Evolutionary conservation across 2,113 vertebrate species (phyloP).

Genomic region (Gallinago media): DNA sequence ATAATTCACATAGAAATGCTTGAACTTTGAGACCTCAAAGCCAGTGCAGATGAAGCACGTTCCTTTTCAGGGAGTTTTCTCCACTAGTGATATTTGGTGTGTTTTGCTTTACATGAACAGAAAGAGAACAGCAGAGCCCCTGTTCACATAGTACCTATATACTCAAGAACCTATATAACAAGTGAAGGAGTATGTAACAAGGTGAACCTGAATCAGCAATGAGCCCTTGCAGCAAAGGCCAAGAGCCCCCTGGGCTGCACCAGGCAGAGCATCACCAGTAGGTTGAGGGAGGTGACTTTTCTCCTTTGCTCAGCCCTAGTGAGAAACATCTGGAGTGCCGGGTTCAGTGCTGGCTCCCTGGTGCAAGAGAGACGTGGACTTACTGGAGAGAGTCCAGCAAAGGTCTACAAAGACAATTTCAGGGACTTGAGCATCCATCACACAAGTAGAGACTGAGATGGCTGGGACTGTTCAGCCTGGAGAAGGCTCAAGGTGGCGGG

Average conservation of each 20-base stretch:
- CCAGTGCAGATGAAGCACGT: background rate
- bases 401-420: background rate
- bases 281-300: background rate
- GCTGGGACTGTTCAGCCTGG: background rate
- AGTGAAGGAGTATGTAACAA: background rate
- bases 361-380: background rate
- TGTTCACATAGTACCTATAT: background rate
- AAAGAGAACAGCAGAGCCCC: background rate
- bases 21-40: background rate
- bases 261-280: background rate
- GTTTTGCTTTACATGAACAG: background rate
- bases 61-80: background rate
- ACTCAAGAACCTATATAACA: background rate
- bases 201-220: background rate
- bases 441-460: background rate
- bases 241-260: background rate
- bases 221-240: background rate
- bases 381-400: background rate
- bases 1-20: background rate
- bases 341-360: background rate
- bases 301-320: background rate
- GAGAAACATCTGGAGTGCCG: background rate
- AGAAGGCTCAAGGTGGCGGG: background rate
- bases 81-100: background rate
- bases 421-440: background rate